These are phyloP conservation scores for Acinonyx jubatus DNA, from an alignment of 2,113 vertebrate species.

Conservation along the genomic window DNA sequence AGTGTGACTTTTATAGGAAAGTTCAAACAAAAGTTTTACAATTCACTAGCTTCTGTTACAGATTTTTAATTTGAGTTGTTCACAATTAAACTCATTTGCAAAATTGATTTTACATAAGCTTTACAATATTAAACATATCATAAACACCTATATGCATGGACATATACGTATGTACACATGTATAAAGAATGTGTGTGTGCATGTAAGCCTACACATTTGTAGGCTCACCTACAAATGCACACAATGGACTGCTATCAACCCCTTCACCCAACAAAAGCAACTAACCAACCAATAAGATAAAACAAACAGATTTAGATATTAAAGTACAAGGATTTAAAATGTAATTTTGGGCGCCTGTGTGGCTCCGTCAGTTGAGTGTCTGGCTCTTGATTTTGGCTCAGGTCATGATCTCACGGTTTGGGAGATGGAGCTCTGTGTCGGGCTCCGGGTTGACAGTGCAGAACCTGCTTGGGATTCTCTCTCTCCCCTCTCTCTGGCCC, in stretches of 20 bases:
- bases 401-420: no score
- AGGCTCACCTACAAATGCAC: not conserved
- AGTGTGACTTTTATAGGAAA: not conserved
- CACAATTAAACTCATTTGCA: not conserved
- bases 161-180: not conserved
- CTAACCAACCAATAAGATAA: not conserved
- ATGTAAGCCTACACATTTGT: not conserved
- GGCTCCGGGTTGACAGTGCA: no score
- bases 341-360: not conserved
- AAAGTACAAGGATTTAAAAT: not conserved
- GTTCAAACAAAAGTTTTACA: not conserved
- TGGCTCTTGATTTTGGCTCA: no score
- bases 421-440: no score
- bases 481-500: no score
- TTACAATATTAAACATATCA: not conserved
- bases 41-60: not conserved
- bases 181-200: not conserved
- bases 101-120: not conserved
- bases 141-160: not conserved
- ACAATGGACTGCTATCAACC: not conserved
- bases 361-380: no score
- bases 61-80: conserved; percentile 20
- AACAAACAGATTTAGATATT: not conserved
- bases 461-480: no score
- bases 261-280: not conserved